These are phyloP conservation scores for Selenia dentaria DNA, from an alignment of 2,888 invertebrate genomes.

Conservation along the genomic window DNA sequence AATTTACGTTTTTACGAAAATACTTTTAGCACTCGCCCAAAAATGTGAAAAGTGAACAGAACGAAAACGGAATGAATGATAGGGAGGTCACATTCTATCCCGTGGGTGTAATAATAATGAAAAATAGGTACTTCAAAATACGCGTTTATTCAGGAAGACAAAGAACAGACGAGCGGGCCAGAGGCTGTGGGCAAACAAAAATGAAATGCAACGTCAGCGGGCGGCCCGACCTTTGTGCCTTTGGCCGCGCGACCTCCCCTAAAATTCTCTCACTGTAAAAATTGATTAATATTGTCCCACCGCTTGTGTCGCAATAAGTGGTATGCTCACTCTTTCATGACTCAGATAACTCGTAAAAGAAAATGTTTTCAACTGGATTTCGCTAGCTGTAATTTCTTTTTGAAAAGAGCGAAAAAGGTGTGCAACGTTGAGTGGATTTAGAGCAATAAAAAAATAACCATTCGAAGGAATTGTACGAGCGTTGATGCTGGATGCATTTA, in stretches of 20 bases:
- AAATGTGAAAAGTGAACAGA: constrained; percentile 33
- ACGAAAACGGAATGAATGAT: constrained; percentile 43
- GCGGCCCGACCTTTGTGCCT: constrained; percentile 66
- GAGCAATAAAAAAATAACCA: constrained; percentile 57
- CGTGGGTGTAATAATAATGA: constrained; percentile 60
- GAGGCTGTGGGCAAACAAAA: constrained; percentile 70
- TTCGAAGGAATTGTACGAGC: constrained; percentile 54
- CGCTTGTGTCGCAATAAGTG: constrained; percentile 61
- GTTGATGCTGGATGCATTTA: constrained; percentile 51
- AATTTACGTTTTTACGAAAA: constrained; percentile 36
- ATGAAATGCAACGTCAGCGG: constrained; percentile 77
- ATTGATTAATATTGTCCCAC: constrained; percentile 76
- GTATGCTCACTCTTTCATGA: constrained; percentile 57
- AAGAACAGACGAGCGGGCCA: constrained; percentile 61
- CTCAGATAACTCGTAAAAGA: constrained; percentile 55
- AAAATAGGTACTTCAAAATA: constrained; percentile 68
- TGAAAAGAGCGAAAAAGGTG: constrained; percentile 49
- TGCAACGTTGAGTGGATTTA: constrained; percentile 52
- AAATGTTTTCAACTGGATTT: constrained; percentile 58
- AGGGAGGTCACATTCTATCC: constrained; percentile 47
- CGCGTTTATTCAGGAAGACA: constrained; percentile 72
- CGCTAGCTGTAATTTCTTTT: constrained; percentile 51
- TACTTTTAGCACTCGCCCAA: constrained; percentile 26
- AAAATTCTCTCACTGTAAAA: constrained; percentile 71
- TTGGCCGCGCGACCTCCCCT: constrained; percentile 55